Evolutionary conservation across 2,888 invertebrate species (phyloP), one percentile per base, ranked within the genome.

Genomic region (Mylabris sibirica): DNA sequence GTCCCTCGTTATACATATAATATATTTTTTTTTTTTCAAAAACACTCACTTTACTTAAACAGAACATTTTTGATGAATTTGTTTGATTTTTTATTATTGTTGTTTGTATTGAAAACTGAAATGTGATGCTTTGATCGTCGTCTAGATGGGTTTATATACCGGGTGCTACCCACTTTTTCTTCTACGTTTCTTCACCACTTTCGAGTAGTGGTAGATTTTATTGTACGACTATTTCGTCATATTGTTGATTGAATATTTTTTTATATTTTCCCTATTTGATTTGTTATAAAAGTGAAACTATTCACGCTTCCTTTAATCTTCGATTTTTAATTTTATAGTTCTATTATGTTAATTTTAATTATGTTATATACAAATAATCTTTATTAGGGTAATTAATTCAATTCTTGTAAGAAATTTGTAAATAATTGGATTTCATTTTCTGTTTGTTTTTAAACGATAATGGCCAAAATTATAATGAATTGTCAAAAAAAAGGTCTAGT

Each of bases 11-110:
- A n/a, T n/a, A n/a, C n/a, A n/a, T n/a, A n/a, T n/a, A n/a, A n/a
- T n/a, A n/a, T n/a, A n/a, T n/a, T n/a, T n/a, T n/a, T n/a, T n/a
- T n/a, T n/a, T n/a, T n/a, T n/a, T n/a, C n/a, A 44, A 62, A 44
- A 24, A 65, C n/a, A n/a, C 68, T 62, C 65, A 71, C 71, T 67
- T 68, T 66, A 59, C 4, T 30, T 30, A 30, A 30, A 30, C 60
- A n/a, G 63, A 63, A 67, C 64, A 66, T 68, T 60, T 60, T 69
- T 35, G 30, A 17, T 20, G n/a, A n/a, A n/a, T n/a, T n/a, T n/a
- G n/a, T n/a, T n/a, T n/a, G n/a, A n/a, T n/a, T n/a, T n/a, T n/a
- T n/a, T n/a, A n/a, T n/a, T n/a, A n/a, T n/a, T n/a, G 38, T 61
- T 22, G 38, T 44, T 35, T 35, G 38, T 34, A 64, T 61, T 20